phyloP scores from a whole-genome alignment of 2,113 vertebrate genomes.

The Dipodomys stephensi region DNA sequence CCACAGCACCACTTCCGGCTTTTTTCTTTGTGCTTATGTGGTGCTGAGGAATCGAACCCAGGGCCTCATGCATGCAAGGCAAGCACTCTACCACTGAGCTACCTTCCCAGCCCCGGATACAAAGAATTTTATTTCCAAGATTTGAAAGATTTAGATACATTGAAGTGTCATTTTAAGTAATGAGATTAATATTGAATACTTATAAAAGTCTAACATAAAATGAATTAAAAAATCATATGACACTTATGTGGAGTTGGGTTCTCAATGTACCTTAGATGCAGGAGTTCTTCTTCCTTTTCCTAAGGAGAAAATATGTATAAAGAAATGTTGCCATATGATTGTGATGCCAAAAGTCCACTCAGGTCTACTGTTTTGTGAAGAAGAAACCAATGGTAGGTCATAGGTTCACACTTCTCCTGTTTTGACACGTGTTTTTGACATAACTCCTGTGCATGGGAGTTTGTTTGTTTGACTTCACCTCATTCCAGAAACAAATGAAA shows the following conservation, averaged over 20 bases:
- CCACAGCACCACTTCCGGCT: too few relatives aligned
- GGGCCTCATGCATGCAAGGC: too few relatives aligned
- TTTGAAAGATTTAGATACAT: slow-evolving; percentile 45
- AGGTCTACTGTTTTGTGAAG: not conserved
- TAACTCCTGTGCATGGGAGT: not conserved
- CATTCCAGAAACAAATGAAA: slow-evolving; percentile 49
- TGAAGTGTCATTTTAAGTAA: slow-evolving; percentile 44
- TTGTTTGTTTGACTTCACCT: slow-evolving; percentile 37
- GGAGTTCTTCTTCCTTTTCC: not conserved
- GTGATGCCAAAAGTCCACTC: not conserved
- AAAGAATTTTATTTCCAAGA: not conserved
- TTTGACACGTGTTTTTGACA: slow-evolving; percentile 15
- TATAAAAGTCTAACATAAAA: slow-evolving; percentile 1
- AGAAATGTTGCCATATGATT: not conserved
- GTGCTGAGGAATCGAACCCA: too few relatives aligned
- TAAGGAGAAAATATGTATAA: not conserved
- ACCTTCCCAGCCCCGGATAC: not conserved
- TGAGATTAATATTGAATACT: slow-evolving; percentile 4
- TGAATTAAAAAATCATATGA: not conserved
- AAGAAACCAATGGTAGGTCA: not conserved
- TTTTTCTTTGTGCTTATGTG: too few relatives aligned
- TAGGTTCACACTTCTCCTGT: not conserved
- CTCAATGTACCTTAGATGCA: not conserved
- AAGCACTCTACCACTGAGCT: too few relatives aligned
- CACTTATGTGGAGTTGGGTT: not conserved